phyloP scores from a whole-genome alignment of 2,113 vertebrate species.

The Entomyzon cyanotis region DNA sequence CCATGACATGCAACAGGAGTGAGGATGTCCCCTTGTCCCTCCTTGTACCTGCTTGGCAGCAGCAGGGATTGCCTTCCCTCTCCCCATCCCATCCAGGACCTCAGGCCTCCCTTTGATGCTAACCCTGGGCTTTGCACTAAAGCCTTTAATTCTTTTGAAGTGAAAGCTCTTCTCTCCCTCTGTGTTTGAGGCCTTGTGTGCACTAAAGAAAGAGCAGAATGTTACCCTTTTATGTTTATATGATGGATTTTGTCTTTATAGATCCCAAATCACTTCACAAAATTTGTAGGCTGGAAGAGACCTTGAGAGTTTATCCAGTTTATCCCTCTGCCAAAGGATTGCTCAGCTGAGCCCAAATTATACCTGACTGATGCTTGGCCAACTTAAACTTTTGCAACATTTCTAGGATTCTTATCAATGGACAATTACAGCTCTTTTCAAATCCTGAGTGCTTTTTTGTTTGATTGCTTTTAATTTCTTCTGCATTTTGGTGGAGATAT shows the following conservation, averaged over 20 bases:
- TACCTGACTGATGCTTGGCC: background rate
- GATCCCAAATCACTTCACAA: constrained; percentile 7
- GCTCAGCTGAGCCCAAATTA: background rate
- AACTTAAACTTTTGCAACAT: background rate
- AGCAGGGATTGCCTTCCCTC: background rate
- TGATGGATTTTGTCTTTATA: constrained; percentile 15
- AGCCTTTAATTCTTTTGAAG: constrained; percentile 22
- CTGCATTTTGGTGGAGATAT: background rate
- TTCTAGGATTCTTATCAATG: background rate
- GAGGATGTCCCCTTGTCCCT: background rate
- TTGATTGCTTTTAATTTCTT: background rate
- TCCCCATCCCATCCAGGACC: background rate
- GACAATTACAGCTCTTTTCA: background rate
- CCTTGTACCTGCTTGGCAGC: background rate
- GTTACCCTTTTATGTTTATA: constrained; percentile 10
- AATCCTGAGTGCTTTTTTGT: background rate
- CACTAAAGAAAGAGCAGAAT: background rate
- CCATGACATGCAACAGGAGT: too few relatives aligned
- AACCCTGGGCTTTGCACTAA: background rate
- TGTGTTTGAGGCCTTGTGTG: background rate
- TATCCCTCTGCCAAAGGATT: constrained; percentile 7
- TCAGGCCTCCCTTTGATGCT: background rate
- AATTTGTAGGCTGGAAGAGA: constrained; percentile 5
- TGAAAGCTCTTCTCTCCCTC: background rate
- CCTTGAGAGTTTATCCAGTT: constrained; percentile 22